Percentiles rank a stretch among this genome's conserved stretches.
Conservation (phyloP, 2,113 vertebrate species). For the Xenus cinereus region DNA sequence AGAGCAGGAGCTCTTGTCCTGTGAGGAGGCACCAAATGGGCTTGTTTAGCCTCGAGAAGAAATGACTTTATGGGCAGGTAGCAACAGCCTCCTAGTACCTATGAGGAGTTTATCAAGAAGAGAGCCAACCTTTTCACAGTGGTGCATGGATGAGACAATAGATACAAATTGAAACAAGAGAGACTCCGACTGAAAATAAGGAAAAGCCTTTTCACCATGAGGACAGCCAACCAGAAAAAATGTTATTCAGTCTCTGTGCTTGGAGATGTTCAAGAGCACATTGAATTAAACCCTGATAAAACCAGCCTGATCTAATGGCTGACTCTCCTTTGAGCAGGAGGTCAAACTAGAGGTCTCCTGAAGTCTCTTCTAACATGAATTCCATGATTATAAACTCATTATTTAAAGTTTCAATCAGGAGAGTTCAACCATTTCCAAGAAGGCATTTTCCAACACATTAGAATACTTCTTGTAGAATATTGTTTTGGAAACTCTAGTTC, state of each 20-base stretch:
- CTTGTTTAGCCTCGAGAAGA: background rate
- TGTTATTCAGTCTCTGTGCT: background rate
- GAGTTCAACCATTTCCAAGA: background rate
- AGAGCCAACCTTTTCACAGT: background rate
- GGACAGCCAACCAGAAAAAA: background rate
- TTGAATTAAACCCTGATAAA: background rate
- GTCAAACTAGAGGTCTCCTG: background rate
- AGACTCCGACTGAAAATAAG: background rate
- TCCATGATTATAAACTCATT: background rate
- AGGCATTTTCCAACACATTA: background rate
- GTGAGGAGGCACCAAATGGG: background rate
- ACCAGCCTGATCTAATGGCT: background rate
- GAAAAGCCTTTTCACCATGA: background rate
- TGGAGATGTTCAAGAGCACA: background rate
- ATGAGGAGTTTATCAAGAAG: background rate
- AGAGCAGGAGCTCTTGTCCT: background rate
- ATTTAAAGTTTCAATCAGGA: background rate
- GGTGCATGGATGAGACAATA: background rate
- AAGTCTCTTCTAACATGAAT: background rate
- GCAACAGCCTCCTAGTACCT: background rate
- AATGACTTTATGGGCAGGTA: background rate
- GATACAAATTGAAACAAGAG: background rate
- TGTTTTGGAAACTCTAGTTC: background rate
- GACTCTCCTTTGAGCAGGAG: background rate
- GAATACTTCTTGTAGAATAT: background rate